Conservation (phyloP, 2,888 invertebrate genomes). For the Agrochola circellaris region DNA sequence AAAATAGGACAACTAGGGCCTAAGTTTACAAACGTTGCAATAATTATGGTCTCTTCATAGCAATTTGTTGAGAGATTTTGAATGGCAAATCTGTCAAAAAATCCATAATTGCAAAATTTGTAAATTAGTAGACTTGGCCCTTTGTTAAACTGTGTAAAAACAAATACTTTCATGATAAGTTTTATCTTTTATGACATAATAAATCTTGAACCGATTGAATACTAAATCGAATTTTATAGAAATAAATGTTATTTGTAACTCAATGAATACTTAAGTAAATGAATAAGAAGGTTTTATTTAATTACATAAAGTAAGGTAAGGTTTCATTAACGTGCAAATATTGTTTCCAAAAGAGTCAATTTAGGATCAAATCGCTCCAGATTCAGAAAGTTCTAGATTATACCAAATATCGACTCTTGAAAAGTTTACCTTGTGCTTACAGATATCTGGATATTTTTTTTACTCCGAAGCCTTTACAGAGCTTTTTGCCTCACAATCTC, state of each 20-base stretch:
- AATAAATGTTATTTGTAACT: neutral
- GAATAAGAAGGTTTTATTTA: neutral
- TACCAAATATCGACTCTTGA: slow-evolving; percentile 8
- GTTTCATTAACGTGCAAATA: neutral
- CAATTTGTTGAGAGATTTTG: neutral
- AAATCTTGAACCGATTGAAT: neutral
- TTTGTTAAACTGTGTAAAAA: no score
- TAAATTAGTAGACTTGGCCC: neutral
- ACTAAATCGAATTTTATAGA: neutral
- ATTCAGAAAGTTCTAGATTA: slow-evolving; percentile 20
- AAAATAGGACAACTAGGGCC: neutral
- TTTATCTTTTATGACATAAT: no score
- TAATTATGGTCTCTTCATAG: neutral
- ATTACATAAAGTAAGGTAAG: neutral
- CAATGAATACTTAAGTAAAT: neutral
- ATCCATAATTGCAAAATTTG: neutral
- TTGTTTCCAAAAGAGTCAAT: neutral
- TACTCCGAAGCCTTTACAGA: slow-evolving; percentile 9
- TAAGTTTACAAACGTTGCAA: neutral
- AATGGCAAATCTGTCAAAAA: neutral
- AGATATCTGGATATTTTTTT: slow-evolving; percentile 25
- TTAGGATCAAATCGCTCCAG: slow-evolving; percentile 1
- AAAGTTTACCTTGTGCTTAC: slow-evolving; percentile 23
- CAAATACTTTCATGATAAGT: neutral
- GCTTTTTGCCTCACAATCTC: slow-evolving; percentile 37